Base-by-base conservation (phyloP, 2,888 invertebrate species). In the Incurvaria masculella region DNA sequence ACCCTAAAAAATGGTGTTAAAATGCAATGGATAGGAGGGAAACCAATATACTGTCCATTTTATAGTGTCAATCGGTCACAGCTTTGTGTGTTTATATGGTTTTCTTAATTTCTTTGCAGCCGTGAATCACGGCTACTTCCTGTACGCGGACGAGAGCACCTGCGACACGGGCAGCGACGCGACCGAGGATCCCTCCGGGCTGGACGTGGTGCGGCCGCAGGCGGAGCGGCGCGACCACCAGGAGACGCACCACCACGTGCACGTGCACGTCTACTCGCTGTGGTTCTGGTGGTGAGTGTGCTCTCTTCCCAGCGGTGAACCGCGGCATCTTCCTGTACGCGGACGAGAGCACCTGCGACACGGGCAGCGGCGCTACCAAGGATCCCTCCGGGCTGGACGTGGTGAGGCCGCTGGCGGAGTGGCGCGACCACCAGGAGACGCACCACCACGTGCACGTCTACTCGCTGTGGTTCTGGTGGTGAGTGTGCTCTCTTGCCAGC, bases 391-490 rank as follows among this genome's bases (percentile, higher is more conserved):
- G 55, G 1, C 60, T 63, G 0, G 61, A 65, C 2, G 56, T 54
- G 42, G 53, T 64, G 42, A 54, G 56, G 1, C 65, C 68, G 1
- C 63, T 61, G 56, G 59, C 55, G 21, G 49, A 57, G 16, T 33
- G 52, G 19, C 68, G 68, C 43, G 75, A 78, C 21, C 80, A 81
- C 16, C 69, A 76, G 20, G 81, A 82, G 49, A 83, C 83, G 8
- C 83, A 86, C 17, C n/a, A n/a, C n/a, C 84, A 87, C 63, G 81
- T 88, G 2, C 85, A 89, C 52, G 86, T 88, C 41, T 81, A 84
- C 11, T 88, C 89, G 0, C 67, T 92, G 0, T 91, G 89, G 87
- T 85, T 85, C 65, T 91, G 89, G 87, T 92, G 74, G 74, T n/a
- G n/a, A n/a, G n/a, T n/a, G n/a, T n/a, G n/a, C n/a, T n/a, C n/a